Conservation (phyloP, 1,140 invertebrate species). For the Trigoniulus corallinus region DNA sequence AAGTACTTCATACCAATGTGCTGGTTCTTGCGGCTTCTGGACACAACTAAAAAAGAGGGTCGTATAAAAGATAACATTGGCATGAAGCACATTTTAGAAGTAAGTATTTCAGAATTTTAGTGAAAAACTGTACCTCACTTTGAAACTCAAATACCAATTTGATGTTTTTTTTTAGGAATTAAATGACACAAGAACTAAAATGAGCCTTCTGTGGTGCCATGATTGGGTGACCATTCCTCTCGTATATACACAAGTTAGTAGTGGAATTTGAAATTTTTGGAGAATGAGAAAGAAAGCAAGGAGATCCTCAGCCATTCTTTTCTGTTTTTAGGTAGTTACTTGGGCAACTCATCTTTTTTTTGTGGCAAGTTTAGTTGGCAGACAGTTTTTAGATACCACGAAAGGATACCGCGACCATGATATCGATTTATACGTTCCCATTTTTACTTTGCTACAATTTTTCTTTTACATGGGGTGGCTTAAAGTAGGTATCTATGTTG, state of each 20-base stretch:
- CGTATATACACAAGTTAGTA: constrained; percentile 30
- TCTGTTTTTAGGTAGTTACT: constrained; percentile 15
- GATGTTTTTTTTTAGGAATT: constrained; percentile 17
- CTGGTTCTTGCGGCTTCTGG: constrained; percentile 80
- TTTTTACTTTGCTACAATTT: constrained; percentile 28
- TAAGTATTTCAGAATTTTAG: not conserved
- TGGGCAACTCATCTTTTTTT: constrained; percentile 31
- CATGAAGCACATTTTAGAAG: constrained; percentile 8
- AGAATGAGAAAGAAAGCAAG: too few species aligned
- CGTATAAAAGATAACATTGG: constrained; percentile 45
- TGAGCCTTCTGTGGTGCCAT: constrained; percentile 26
- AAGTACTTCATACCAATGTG: constrained; percentile 86
- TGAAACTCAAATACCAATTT: not conserved
- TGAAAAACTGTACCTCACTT: not conserved
- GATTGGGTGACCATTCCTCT: constrained; percentile 32
- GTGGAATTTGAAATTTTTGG: too few species aligned
- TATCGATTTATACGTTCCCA: constrained; percentile 18
- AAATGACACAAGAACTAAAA: constrained; percentile 23
- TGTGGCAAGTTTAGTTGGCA: constrained; percentile 25
- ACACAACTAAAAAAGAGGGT: constrained; percentile 59
- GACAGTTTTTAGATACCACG: constrained; percentile 20
- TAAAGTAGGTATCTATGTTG: constrained; percentile 11
- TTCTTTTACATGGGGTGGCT: constrained; percentile 39
- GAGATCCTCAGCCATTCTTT: too few species aligned
- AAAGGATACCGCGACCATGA: constrained; percentile 18